These are phyloP conservation scores for Cataglyphis albicans DNA, from an alignment of 2,888 invertebrate genomes.

Conservation along the genomic window DNA sequence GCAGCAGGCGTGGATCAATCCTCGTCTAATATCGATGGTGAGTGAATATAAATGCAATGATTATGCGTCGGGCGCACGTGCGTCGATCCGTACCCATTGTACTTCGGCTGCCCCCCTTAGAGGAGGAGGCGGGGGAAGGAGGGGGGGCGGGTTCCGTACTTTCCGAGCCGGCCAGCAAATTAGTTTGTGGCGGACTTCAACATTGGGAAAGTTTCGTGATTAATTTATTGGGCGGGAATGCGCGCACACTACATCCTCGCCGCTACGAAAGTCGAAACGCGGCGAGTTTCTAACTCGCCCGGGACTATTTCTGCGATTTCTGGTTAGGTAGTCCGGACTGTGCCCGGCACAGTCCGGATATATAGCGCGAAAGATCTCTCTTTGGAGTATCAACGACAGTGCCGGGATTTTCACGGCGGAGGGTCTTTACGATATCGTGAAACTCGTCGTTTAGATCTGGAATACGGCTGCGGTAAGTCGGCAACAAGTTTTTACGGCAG, in stretches of 20 bases:
- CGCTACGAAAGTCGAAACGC: constrained; percentile 38
- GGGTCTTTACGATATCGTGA: constrained; percentile 30
- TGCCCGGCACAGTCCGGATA: constrained; percentile 36
- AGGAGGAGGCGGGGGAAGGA: background rate
- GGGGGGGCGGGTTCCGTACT: constrained; percentile 40
- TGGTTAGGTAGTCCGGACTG: constrained; percentile 28
- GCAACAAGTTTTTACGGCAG: constrained; percentile 38
- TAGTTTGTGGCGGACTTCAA: constrained; percentile 48
- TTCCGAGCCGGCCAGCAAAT: constrained; percentile 63
- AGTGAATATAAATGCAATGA: constrained; percentile 79
- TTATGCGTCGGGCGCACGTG: constrained; percentile 62
- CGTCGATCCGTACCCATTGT: constrained; percentile 55
- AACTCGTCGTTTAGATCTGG: background rate
- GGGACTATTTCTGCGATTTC: constrained; percentile 41
- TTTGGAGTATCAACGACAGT: constrained; percentile 11
- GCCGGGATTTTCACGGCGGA: constrained; percentile 25
- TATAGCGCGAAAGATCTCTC: constrained; percentile 1
- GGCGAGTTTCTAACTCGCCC: constrained; percentile 48
- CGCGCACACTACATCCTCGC: constrained; percentile 7
- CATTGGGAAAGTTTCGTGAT: constrained; percentile 51
- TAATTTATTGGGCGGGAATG: constrained; percentile 46
- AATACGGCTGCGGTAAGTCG: constrained; percentile 20
- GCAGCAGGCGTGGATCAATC: constrained; percentile 88
- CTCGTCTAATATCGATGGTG: constrained; percentile 88
- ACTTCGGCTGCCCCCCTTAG: background rate